Base-by-base conservation (phyloP, 1,140 invertebrate genomes). In the Ceratosolen solmsi region DNA sequence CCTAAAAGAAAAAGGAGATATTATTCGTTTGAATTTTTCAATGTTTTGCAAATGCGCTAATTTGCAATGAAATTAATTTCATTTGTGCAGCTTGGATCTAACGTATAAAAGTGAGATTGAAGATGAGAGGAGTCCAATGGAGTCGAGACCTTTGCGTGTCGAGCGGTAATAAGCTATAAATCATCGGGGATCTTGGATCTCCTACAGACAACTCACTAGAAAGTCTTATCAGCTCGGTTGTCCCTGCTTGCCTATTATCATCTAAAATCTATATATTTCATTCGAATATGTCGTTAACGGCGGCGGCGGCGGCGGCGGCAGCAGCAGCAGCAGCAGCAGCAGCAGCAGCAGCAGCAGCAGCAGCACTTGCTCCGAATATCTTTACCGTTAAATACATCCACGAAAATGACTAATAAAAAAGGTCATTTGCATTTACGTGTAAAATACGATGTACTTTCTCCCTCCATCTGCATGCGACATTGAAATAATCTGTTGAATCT, bases 111-210 rank as follows among this genome's bases (percentile, higher is more conserved):
- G 22, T 0, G 17, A 51, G 41, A 27, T 72, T 49, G 46, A 33
- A 74, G 80, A 83, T 73, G 82, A 81, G 65, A 68, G 65, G 36
- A 36, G 84, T 84, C 83, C 80, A 84, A 84, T 82, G 20, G 72
- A 65, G 73, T 56, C 49, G 30, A 38, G 25, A 30, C 25, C 22
- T 27, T 89, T 85, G 87, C 88, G 85, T 89, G 89, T 84, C 85
- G 75, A 63, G 82, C 78, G 83, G 84, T 84, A 85, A 89, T 90
- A 88, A 90, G 87, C 86, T 85, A 89, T 90, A 89, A 90, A 90
- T 90, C 89, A 90, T 86, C 71, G 74, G 79, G 84, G 81, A 86
- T 85, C 86, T 87, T 85, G 56, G 86, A 87, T 89, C 84, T 86
- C 88, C 88, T 86, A 87, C 85, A 80, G 86, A 83, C 86, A 41